Evolutionary conservation across 2,113 vertebrate species (phyloP), one percentile per base, ranked within the genome.

Genomic region (Cebidichthys violaceus): DNA sequence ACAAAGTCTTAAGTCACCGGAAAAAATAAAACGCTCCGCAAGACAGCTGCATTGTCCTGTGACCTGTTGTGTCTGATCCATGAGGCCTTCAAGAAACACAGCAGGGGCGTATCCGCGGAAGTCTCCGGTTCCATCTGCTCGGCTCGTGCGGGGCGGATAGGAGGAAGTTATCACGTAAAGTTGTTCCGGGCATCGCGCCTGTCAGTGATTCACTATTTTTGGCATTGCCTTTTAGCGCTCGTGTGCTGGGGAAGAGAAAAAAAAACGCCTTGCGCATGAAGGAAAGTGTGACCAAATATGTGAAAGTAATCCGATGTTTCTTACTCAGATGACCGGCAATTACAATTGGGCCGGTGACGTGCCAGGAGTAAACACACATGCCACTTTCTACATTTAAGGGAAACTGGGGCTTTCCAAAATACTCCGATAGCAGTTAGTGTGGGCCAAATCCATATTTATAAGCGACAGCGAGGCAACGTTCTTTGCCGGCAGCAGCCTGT

Each of bases 391-490:
- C 69, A 88, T 90, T 86, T 86, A 79, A 66, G 70, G 73, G 50
- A 84, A 77, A 71, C 59, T 57, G 77, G 78, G 68, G 82, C 84
- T 88, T 91, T 90, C 81, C 79, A 82, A 88, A 87, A 84, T 31
- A 64, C 86, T 89, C 79, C 87, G 89, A 90, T 89, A 88, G 87
- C 83, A 88, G 85, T 91, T 90, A 88, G 81, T 85, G 80, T 82
- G 70, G 84, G 88, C 82, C 83, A 90, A 89, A 94, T 94, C 90
- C 93, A 94, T 93, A 94, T 94, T 93, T 92, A 92, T 93, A 88
- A 90, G 90, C 70, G 78, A 91, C 91, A 91, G 91, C 77, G 81
- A 82, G 73, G 86, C 86, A 54, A 90, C 89, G 87, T 90, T 92
- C 88, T 92, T 90, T 86, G 89, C 92, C 89, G 89, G 90, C 89